Evolutionary conservation across 2,113 vertebrate species (phyloP).

Genomic region (Diglossa brunneiventris): DNA sequence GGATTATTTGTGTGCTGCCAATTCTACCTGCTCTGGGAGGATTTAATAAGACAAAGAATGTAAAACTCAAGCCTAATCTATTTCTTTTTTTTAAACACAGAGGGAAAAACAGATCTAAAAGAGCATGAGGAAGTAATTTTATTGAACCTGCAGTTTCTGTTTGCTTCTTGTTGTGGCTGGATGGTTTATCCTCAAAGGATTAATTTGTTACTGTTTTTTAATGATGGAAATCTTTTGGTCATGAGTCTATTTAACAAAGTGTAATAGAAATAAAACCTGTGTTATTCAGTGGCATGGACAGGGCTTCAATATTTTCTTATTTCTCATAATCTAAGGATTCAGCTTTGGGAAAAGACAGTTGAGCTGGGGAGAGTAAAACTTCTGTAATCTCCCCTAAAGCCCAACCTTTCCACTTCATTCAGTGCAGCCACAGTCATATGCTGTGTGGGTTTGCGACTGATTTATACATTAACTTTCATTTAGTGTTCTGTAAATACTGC

Average conservation of each 20-base stretch:
- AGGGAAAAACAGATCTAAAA: not conserved
- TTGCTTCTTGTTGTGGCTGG: not conserved
- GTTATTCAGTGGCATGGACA: not conserved
- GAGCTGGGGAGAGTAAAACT: not conserved
- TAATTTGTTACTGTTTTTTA: not conserved
- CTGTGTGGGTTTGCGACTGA: not conserved
- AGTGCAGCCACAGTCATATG: fast-evolving
- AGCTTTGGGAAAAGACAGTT: not conserved
- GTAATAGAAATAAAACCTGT: not conserved
- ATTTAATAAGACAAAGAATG: not conserved
- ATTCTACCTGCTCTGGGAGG: not conserved
- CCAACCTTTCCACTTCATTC: not conserved
- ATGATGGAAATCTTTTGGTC: not conserved
- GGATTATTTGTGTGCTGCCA: not conserved
- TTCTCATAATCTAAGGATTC: not conserved
- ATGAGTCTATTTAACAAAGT: not conserved
- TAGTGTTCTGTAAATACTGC: not conserved
- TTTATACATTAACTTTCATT: not conserved
- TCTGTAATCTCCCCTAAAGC: not conserved
- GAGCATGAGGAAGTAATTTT: not conserved
- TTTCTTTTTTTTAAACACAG: not conserved
- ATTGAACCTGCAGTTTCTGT: not conserved
- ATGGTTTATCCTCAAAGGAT: not conserved
- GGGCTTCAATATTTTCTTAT: not conserved
- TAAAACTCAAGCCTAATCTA: not conserved